A percentile compares a stretch with the other conserved stretches of the same genome.
These are phyloP conservation scores for Eudemis profundana DNA, from an alignment of 2,888 invertebrate species.

Conservation along the genomic window DNA sequence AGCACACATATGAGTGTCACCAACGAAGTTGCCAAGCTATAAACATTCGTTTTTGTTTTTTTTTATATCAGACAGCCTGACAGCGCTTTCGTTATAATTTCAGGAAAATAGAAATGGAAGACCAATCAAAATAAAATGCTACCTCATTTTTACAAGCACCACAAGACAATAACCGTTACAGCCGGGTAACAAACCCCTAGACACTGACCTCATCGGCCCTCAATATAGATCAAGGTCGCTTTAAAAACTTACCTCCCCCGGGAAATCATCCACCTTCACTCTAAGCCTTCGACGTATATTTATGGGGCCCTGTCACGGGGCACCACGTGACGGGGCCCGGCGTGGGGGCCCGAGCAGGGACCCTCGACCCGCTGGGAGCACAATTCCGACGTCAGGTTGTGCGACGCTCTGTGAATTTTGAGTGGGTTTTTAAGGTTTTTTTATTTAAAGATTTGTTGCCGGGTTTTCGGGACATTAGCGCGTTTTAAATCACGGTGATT, in stretches of 20 bases:
- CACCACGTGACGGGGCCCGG: conserved; percentile 27
- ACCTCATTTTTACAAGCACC: background rate
- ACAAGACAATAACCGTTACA: background rate
- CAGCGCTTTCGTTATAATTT: too few species aligned
- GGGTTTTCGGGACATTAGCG: conserved; percentile 6
- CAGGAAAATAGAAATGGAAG: too few species aligned
- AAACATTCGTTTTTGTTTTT: too few species aligned
- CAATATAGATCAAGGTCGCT: conserved; percentile 39
- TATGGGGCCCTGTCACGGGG: conserved; percentile 51
- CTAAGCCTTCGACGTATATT: conserved; percentile 49
- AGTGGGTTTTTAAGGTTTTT: conserved; percentile 12
- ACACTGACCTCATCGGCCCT: conserved; percentile 31
- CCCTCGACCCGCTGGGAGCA: conserved; percentile 28
- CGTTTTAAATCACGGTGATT: conserved; percentile 1
- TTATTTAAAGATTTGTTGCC: conserved; percentile 10
- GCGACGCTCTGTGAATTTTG: conserved; percentile 37
- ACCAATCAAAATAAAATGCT: too few species aligned
- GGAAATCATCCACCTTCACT: conserved; percentile 51
- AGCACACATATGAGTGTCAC: too few species aligned
- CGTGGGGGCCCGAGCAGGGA: conserved; percentile 17
- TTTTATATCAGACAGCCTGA: too few species aligned
- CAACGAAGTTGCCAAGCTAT: too few species aligned
- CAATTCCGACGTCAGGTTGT: background rate
- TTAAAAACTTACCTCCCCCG: conserved; percentile 43
- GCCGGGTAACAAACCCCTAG: background rate